Evolutionary conservation across 2,797 vertebrate genomes (phyloP), one percentile per base, ranked within the genome.

Genomic region (Acrocephalus scirpaceus): DNA sequence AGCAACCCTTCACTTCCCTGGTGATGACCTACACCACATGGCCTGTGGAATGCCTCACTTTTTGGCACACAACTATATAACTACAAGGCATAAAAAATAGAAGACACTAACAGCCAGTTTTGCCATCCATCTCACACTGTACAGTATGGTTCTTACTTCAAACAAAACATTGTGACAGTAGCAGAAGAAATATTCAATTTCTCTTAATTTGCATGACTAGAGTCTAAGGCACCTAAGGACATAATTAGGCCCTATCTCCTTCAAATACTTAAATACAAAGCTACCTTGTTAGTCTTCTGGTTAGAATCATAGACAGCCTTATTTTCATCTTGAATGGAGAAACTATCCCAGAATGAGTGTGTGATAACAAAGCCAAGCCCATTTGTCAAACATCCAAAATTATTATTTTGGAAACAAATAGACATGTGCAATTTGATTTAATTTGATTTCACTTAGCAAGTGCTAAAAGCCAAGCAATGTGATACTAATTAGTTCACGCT

Each of bases 371-470:
- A 82, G 19, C 36, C 40, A 94, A 87, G 34, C 8, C 42, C 32
- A 30, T 76, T 67, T 91, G 84, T 76, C 81, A 93, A 69, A 78
- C 29, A 84, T 22, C n/a, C 38, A 84, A 72, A 92, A 66, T 32
- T 0, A 69, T 51, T 71, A 54, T 88, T 95, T 93, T 90, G 65
- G 75, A 91, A 92, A 92, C 60, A 90, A 57, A 64, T 0, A 69
- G 45, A 56, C 27, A 69, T 3, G 9, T 36, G 19, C 2, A 17
- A 44, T 38, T 38, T 38, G 36, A 75, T 77, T 83, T 81, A 47
- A 95, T 90, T 90, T 66, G 2, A 86, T 85, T 84, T 83, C 73
- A 81, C 11, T 91, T 65, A 88, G 79, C 27, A 86, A 95, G 64
- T 58, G 36, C 51, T 93, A 86, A 78, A 80, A 72, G 73, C 27